These are phyloP conservation scores for Dicrurus megarhynchus DNA, from an alignment of 2,113 vertebrate genomes.

Conservation along the genomic window DNA sequence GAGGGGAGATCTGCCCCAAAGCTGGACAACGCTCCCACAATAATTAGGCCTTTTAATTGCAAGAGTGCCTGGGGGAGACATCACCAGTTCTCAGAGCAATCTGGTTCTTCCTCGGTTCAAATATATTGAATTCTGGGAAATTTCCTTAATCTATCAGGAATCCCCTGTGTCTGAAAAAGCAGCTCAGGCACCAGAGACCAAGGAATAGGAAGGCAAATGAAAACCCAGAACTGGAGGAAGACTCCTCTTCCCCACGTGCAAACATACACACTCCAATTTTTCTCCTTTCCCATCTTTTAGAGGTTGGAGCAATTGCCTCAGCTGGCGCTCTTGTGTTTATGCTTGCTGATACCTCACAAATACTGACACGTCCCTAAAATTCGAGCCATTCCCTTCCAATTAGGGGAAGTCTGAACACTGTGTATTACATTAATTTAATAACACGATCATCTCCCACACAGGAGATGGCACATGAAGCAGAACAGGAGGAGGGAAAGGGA, in stretches of 20 bases:
- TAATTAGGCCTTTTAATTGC: neutral
- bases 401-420: neutral
- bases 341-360: neutral
- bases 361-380: neutral
- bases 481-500: neutral
- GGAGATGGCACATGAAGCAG: neutral
- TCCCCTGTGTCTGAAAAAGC: neutral
- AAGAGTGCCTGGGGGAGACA: neutral
- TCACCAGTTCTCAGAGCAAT: neutral
- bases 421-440: neutral
- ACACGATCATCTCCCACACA: neutral
- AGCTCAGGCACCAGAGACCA: neutral
- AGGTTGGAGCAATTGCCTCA: neutral
- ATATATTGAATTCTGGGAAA: neutral
- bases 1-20: neutral
- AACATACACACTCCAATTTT: neutral
- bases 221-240: neutral
- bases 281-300: neutral
- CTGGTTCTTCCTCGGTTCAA: neutral
- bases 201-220: neutral
- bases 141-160: neutral
- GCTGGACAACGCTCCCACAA: neutral
- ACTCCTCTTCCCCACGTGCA: accelerated
- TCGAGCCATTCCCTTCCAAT: neutral
- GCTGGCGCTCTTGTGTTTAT: neutral